Conservation (phyloP, 2,888 invertebrate genomes). For the Drosophila incognita region DNA sequence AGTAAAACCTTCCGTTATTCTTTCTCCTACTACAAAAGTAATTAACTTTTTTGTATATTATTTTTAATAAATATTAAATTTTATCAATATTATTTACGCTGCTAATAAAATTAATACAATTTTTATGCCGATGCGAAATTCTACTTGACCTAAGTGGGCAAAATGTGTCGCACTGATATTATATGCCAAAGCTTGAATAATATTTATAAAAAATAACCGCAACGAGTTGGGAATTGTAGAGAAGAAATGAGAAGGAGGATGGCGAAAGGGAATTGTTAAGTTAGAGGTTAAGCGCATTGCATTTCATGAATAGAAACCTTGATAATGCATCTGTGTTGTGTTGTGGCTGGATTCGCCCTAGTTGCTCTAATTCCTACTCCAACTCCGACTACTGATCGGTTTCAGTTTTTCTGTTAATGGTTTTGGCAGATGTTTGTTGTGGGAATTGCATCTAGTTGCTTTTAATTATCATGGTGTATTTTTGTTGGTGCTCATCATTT, state of each 20-base stretch:
- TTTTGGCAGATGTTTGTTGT: constrained; percentile 11
- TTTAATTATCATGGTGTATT: constrained; percentile 9
- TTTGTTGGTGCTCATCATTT: constrained; percentile 17
- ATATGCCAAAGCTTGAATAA: not conserved
- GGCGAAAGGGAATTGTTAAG: not conserved
- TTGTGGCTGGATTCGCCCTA: constrained; percentile 40
- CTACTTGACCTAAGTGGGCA: not conserved
- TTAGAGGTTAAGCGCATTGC: constrained; percentile 25
- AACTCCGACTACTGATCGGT: not conserved
- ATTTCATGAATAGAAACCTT: constrained; percentile 42
- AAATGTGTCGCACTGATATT: not conserved
- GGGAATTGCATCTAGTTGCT: constrained; percentile 2
- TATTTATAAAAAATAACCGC: constrained; percentile 15
- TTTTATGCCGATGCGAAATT: not conserved
- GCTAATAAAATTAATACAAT: not conserved
- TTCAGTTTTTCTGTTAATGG: not conserved
- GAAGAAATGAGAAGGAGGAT: not conserved
- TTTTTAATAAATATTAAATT: not conserved
- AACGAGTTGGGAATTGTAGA: constrained; percentile 22
- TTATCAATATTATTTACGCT: not conserved
- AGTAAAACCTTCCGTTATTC: constrained; percentile 32
- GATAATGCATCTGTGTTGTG: constrained; percentile 34
- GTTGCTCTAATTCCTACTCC: constrained; percentile 17
- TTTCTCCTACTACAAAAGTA: not conserved
- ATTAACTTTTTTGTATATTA: not conserved